Evolutionary conservation across 2,113 vertebrate genomes (phyloP), one percentile per base, ranked within the genome.

Genomic region (Terrapene triunguis): DNA sequence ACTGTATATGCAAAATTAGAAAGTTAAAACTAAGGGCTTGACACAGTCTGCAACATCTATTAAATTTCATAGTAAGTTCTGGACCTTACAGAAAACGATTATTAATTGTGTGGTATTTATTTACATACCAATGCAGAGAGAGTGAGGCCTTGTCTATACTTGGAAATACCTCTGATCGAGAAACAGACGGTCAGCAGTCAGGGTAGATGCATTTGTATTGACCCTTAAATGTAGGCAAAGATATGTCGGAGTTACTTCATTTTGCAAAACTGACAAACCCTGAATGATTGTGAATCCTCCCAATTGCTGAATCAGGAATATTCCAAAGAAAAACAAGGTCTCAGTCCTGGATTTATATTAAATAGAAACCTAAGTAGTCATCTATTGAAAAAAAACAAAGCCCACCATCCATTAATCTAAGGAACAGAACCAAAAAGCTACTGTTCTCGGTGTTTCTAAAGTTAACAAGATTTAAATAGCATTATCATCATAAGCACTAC

Each of bases 11-110:
- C 87, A 91, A 93, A 95, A 80, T 92, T 14, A 96, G 22, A 91
- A 84, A 25, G 83, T 47, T 89, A 79, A 81, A 96, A 44, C 59
- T 82, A 97, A 96, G 80, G 51, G 90, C 42, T 96, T 96, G 85
- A 95, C n/a, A 89, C 32, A 87, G 92, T 96, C 90, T 97, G 76
- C 80, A 89, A 87, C n/a, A 84, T 35, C 78, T 29, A 89, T 57
- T 80, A 85, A 92, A 90, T 12, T 87, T 76, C 85, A 85, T 81
- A 50, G 9, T 47, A 94, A 88, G 54, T 96, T 96, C 90, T 96
- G 90, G 84, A 97, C 38, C 1, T 29, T 4, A 29, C 93, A 83
- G 93, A 96, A 91, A 42, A 89, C 79, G 95, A 82, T 69, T 13
- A 21, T 69, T 25, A 92, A 10, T 84, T 83, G 25, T 65, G 27